Base-by-base conservation (phyloP, 2,797 vertebrate species). In the Arremon aurantiirostris region DNA sequence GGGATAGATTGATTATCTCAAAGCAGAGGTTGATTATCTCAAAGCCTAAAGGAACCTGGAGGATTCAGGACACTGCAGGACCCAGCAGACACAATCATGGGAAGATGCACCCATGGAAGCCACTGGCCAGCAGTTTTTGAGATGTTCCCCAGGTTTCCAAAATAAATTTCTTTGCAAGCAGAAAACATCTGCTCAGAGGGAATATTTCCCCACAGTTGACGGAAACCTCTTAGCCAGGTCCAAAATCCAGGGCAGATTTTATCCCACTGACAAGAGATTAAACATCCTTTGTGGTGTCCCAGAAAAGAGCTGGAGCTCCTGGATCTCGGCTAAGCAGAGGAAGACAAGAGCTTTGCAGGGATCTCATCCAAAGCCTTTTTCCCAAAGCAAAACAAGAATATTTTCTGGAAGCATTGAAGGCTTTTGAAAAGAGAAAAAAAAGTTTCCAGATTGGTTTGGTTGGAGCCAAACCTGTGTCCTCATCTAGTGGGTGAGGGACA, bases 51-150 rank as follows among this genome's bases (percentile, higher is more conserved):
- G 32, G 23, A 82, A 42, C 52, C 22, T 34, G 42, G 49, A 44
- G 66, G 24, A 78, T 20, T 42, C 41, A 42, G 41, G 41, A 27
- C 39, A 18, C 47, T 12, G 21, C 55, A 75, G 79, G 22, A 57
- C 6, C 37, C 80, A 52, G 30, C 19, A 53, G 82, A 13, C 6
- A 61, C 0, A 1, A 0, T 14, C 6, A 2, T 0, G 4, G 44
- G 41, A 24, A 66, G 15, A 8, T 57, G n/a, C 9, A 23, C 21
- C 53, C 41, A 15, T 12, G 34, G 53, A 64, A 32, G 8, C 2
- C 27, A 28, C 11, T 1, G 1, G 10, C 17, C 77, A 61, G 73
- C 32, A 56, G 21, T 8, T 32, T 17, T n/a, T 42, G 39, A 76
- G 52, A 14, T 20, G 13, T 2, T 82, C 47, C 44, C 69, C 28